phyloP scores from a whole-genome alignment of 2,888 invertebrate species.

The Cephus pulcher region DNA sequence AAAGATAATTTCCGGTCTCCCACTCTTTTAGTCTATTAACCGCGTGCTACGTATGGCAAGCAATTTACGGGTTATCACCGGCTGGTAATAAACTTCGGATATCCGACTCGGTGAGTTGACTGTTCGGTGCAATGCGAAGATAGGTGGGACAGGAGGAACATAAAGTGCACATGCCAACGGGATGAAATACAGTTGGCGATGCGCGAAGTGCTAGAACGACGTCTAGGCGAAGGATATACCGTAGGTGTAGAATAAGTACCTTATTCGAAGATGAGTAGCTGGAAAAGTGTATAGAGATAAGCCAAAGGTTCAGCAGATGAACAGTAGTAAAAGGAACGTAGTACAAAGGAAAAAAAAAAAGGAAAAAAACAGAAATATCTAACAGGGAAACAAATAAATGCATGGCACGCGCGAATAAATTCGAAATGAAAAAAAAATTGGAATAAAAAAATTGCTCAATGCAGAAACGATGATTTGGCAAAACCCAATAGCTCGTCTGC shows the following conservation, averaged over 20 bases:
- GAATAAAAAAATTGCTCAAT: not conserved
- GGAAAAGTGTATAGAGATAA: not conserved
- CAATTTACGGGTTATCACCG: slow-evolving; percentile 48
- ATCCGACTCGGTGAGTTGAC: slow-evolving; percentile 36
- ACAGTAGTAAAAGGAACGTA: not conserved
- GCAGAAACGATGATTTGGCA: not conserved
- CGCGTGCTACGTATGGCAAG: slow-evolving; percentile 33
- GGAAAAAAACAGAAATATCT: not conserved
- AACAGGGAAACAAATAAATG: not conserved
- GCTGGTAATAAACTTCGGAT: slow-evolving; percentile 43
- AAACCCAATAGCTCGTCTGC: slow-evolving; percentile 24
- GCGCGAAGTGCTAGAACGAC: slow-evolving; percentile 1
- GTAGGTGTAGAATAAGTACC: not conserved
- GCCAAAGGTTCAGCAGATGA: not conserved
- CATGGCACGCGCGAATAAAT: not conserved
- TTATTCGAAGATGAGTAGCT: not conserved
- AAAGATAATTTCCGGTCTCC: not conserved
- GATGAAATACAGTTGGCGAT: slow-evolving; percentile 40
- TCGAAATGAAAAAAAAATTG: not conserved
- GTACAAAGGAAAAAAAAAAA: not conserved
- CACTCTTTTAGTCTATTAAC: not conserved
- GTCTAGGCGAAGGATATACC: not conserved
- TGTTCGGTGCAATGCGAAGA: slow-evolving; percentile 27
- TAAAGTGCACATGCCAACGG: slow-evolving; percentile 36
- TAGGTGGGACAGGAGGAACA: slow-evolving; percentile 32